These are phyloP conservation scores for Lepus americanus DNA, from an alignment of 2,113 vertebrate genomes.

Conservation along the genomic window DNA sequence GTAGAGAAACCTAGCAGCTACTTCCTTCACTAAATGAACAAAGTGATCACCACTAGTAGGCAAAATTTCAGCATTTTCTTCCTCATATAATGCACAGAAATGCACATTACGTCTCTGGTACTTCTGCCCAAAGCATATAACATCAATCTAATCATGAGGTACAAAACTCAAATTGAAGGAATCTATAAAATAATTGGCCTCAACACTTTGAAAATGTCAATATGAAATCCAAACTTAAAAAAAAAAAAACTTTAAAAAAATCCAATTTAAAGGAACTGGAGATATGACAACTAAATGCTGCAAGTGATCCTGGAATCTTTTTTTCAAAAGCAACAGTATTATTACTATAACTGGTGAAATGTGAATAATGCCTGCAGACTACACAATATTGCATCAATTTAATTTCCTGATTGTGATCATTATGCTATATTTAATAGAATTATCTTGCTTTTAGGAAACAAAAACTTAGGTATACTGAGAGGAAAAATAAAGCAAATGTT, in stretches of 20 bases:
- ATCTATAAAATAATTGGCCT: slow-evolving; percentile 1
- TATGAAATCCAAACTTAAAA: not conserved
- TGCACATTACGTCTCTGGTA: not conserved
- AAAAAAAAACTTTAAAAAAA: not conserved
- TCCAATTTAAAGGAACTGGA: not conserved
- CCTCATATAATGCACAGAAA: not conserved
- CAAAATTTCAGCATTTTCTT: slow-evolving; percentile 3
- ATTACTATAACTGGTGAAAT: not conserved
- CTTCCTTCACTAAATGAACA: not conserved
- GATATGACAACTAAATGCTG: not conserved
- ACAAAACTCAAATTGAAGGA: not conserved
- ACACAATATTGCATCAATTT: not conserved
- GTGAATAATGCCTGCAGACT: not conserved
- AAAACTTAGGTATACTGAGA: not conserved
- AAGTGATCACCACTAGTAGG: not conserved
- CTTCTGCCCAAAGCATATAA: not conserved
- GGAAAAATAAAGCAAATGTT: not conserved
- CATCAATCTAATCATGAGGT: not conserved
- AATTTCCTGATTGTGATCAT: not conserved
- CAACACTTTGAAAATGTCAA: not conserved
- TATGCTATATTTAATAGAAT: not conserved
- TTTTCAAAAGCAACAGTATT: not conserved
- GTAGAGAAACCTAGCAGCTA: not conserved
- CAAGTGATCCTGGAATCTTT: not conserved
- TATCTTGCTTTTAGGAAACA: slow-evolving; percentile 6